Evolutionary conservation across 2,797 vertebrate species (phyloP).

Genomic region (Melanotaenia parkinsoni): DNA sequence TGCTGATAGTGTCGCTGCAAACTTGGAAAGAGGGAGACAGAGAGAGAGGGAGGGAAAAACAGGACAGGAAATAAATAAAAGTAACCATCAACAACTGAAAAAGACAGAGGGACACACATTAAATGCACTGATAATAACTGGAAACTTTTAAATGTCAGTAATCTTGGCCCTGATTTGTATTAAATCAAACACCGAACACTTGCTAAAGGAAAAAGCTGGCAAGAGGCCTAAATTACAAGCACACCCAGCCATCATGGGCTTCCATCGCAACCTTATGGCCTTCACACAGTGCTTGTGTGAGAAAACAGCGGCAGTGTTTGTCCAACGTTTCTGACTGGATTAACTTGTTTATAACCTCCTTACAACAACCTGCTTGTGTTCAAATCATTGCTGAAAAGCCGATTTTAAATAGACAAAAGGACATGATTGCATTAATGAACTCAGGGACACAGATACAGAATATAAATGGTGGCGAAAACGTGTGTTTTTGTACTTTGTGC

Average conservation of each 20-base stretch:
- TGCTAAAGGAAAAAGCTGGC: background rate
- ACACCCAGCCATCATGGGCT: constrained; percentile 5
- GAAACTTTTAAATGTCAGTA: constrained; percentile 12
- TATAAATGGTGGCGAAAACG: background rate
- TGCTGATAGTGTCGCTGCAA: constrained; percentile 62
- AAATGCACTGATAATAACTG: constrained; percentile 11
- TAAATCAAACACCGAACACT: constrained; percentile 9
- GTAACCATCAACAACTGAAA: constrained; percentile 1
- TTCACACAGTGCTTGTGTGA: background rate
- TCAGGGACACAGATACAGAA: background rate
- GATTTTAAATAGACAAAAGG: background rate
- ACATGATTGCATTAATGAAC: background rate
- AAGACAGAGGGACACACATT: constrained; percentile 13
- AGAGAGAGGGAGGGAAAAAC: constrained; percentile 8
- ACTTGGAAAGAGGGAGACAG: constrained; percentile 29
- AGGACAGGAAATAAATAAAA: constrained; percentile 18
- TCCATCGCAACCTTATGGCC: constrained; percentile 20
- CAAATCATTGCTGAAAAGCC: constrained; percentile 42
- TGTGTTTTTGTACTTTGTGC: background rate
- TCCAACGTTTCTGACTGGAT: constrained; percentile 42
- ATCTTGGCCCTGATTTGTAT: constrained; percentile 4
- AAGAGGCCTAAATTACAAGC: constrained; percentile 5
- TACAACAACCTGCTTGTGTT: constrained; percentile 19
- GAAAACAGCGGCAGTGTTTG: constrained; percentile 30
- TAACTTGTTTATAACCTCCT: constrained; percentile 36